These are phyloP conservation scores for Physocephala rufipes DNA, from an alignment of 2,888 invertebrate species.

Conservation along the genomic window DNA sequence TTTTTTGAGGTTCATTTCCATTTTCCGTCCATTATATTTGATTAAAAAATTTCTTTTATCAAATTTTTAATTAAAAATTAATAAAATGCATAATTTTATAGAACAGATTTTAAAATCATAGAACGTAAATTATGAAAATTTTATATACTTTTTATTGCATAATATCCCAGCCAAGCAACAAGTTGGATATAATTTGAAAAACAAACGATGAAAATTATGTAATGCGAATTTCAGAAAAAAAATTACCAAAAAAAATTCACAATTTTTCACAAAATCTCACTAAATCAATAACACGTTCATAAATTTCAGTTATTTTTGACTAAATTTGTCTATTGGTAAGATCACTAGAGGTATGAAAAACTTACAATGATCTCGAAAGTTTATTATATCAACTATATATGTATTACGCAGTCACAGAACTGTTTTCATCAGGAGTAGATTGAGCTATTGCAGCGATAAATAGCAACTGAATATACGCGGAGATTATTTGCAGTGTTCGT, in stretches of 20 bases:
- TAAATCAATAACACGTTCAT: neutral
- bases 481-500: slow-evolving; percentile 64
- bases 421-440: slow-evolving; percentile 57
- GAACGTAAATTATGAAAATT: too few relatives aligned
- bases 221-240: neutral
- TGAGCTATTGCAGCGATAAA: slow-evolving; percentile 67
- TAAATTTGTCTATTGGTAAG: neutral
- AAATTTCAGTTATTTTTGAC: too few relatives aligned
- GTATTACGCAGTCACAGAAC: slow-evolving; percentile 38
- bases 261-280: neutral
- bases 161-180: too few relatives aligned
- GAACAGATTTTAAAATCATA: too few relatives aligned
- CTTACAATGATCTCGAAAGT: slow-evolving; percentile 36
- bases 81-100: too few relatives aligned
- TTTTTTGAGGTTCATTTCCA: too few relatives aligned
- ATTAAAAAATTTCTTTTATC: too few relatives aligned
- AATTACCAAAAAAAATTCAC: neutral
- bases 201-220: neutral
- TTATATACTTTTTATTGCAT: too few relatives aligned
- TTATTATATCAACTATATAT: neutral
- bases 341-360: slow-evolving; percentile 26
- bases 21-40: too few relatives aligned
- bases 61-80: too few relatives aligned
- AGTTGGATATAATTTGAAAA: neutral
- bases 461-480: slow-evolving; percentile 67